These are phyloP conservation scores for Iphiclides podalirius DNA, from an alignment of 2,888 invertebrate genomes.

Conservation along the genomic window DNA sequence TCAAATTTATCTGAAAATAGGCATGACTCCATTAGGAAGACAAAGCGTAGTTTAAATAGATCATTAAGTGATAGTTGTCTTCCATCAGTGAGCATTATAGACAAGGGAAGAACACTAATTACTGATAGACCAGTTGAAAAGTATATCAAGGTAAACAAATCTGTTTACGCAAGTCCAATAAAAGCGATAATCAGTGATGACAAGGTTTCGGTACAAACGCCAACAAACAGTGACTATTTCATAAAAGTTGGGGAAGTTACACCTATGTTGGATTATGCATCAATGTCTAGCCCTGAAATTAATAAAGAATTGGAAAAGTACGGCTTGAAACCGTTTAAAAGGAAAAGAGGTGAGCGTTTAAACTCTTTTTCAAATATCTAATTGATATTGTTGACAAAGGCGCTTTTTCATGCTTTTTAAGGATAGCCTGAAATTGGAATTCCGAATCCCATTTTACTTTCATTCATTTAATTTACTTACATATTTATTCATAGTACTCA, in stretches of 20 bases:
- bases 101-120: not conserved
- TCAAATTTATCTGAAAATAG: not conserved
- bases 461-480: too few relatives aligned
- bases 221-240: constrained; percentile 61
- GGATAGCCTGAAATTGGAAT: too few relatives aligned
- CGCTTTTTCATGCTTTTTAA: too few relatives aligned
- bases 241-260: constrained; percentile 79
- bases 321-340: constrained; percentile 84
- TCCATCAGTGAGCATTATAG: constrained; percentile 38
- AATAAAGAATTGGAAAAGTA: constrained; percentile 80
- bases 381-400: too few relatives aligned
- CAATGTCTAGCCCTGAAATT: constrained; percentile 79
- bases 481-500: too few relatives aligned
- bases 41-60: constrained; percentile 23
- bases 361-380: too few relatives aligned
- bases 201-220: constrained; percentile 45
- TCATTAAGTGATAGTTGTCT: constrained; percentile 37
- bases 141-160: constrained; percentile 8
- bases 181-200: constrained; percentile 12
- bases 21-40: constrained; percentile 4
- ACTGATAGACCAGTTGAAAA: constrained; percentile 24
- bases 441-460: constrained; percentile 2
- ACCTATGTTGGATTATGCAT: constrained; percentile 79
- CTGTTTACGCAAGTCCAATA: constrained; percentile 11
- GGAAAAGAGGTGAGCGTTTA: constrained; percentile 76